phyloP scores from a whole-genome alignment of 2,113 vertebrate species.

The Romanogobio albipinnatus region DNA sequence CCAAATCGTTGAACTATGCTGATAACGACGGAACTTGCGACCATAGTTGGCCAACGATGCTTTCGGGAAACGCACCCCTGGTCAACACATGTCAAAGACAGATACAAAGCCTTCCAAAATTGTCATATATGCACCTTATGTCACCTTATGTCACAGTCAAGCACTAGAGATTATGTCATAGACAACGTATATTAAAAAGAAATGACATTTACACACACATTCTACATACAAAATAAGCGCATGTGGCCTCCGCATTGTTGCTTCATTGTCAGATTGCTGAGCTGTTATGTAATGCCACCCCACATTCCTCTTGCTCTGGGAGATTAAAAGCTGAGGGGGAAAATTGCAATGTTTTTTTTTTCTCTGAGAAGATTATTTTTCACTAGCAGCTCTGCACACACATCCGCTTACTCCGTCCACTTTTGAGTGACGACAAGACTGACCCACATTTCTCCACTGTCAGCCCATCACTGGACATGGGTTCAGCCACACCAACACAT shows the following conservation, averaged over 20 bases:
- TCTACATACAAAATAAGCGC: constrained; percentile 34
- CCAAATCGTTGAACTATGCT: too few relatives aligned
- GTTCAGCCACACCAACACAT: not conserved
- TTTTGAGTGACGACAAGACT: constrained; percentile 42
- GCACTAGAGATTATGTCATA: constrained; percentile 28
- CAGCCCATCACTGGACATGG: not conserved
- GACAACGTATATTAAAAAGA: constrained; percentile 38
- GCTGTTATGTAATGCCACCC: constrained; percentile 54
- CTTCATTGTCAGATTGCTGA: constrained; percentile 33
- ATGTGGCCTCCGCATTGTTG: constrained; percentile 26
- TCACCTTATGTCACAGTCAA: not conserved
- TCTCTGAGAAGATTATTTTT: constrained; percentile 64
- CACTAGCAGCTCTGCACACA: constrained; percentile 44
- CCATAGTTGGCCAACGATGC: too few relatives aligned
- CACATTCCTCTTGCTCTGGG: constrained; percentile 42
- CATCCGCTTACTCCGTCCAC: constrained; percentile 36
- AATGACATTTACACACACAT: constrained; percentile 19
- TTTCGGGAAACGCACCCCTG: too few relatives aligned
- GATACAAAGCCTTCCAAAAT: not conserved
- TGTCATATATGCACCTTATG: not conserved
- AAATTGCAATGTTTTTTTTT: constrained; percentile 42
- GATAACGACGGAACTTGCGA: too few relatives aligned
- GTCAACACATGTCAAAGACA: too few relatives aligned
- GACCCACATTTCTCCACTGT: constrained; percentile 31
- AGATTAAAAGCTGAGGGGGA: constrained; percentile 57